These are phyloP conservation scores for Stichopus horrens DNA, from an alignment of 53 echinoderm and acorn worm genomes.

Conservation along the genomic window DNA sequence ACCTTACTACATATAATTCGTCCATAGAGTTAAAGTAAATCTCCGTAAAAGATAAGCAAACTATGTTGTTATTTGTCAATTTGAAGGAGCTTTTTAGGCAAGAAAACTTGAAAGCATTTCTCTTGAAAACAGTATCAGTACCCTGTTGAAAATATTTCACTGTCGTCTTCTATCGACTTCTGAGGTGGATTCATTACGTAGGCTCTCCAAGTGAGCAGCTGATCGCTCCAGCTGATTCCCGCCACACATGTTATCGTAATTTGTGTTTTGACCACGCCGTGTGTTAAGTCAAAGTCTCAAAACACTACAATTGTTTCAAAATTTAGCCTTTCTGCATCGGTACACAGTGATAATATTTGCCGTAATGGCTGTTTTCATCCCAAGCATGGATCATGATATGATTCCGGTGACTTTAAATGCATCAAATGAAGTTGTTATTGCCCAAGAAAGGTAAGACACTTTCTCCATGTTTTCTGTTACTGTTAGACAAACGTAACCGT, in stretches of 20 bases:
- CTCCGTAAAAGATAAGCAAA: not conserved
- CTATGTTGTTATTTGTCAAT: too few species aligned
- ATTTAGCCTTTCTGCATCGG: not conserved
- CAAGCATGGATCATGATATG: conserved; percentile 42
- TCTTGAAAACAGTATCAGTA: too few species aligned
- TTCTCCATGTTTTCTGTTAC: not conserved
- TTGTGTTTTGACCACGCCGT: conserved; percentile 36
- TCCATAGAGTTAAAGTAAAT: conserved; percentile 1
- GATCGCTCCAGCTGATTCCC: conserved; percentile 48
- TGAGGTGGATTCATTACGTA: not conserved
- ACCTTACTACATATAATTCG: conserved; percentile 31
- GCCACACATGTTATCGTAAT: conserved; percentile 46
- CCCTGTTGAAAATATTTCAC: too few species aligned
- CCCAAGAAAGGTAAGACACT: conserved; percentile 41
- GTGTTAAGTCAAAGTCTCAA: not conserved
- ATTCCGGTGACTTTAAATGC: conserved; percentile 35
- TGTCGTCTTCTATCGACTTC: too few species aligned
- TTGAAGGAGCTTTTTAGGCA: too few species aligned
- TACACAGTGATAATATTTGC: not conserved
- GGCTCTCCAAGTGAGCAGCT: conserved; percentile 21
- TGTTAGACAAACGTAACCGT: not conserved
- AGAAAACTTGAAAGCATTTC: too few species aligned
- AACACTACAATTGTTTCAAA: conserved; percentile 12
- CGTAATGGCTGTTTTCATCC: conserved; percentile 39
- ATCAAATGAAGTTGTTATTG: conserved; percentile 43